Evolutionary conservation across 2,888 invertebrate species (phyloP).

Genomic region (Aspidapion aeneum): DNA sequence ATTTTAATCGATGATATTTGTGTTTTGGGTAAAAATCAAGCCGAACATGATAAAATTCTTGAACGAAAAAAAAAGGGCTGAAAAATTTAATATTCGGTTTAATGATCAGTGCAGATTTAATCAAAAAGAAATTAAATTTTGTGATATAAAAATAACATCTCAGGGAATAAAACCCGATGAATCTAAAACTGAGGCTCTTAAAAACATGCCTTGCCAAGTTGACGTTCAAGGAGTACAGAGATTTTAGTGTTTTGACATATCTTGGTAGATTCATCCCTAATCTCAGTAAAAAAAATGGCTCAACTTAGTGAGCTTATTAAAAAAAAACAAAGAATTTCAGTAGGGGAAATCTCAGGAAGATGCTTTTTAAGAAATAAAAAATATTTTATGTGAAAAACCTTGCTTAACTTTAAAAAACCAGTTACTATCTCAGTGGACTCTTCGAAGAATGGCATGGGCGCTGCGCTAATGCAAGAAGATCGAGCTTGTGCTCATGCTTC

Average conservation of each 20-base stretch:
- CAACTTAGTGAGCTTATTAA: not conserved
- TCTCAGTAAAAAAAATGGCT: not conserved
- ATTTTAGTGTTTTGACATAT: not conserved
- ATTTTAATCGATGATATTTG: no score
- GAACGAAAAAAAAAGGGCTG: not conserved
- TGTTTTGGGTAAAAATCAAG: not conserved
- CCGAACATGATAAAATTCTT: not conserved
- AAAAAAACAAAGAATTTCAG: not conserved
- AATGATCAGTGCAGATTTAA: not conserved
- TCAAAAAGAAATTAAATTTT: not conserved
- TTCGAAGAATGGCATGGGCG: no score
- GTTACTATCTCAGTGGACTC: no score
- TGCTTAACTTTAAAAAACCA: no score
- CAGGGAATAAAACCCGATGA: not conserved
- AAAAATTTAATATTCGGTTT: not conserved
- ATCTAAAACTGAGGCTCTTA: not conserved
- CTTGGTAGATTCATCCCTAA: not conserved
- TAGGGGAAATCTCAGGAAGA: not conserved
- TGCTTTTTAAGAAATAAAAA: no score
- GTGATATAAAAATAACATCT: not conserved
- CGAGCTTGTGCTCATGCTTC: no score
- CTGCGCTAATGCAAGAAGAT: no score
- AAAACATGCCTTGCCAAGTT: not conserved
- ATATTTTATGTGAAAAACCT: no score
- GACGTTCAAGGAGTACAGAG: not conserved